Evolutionary conservation across 2,797 vertebrate genomes (phyloP), one percentile per base, ranked within the genome.

Genomic region (Pogoniulus pusillus): DNA sequence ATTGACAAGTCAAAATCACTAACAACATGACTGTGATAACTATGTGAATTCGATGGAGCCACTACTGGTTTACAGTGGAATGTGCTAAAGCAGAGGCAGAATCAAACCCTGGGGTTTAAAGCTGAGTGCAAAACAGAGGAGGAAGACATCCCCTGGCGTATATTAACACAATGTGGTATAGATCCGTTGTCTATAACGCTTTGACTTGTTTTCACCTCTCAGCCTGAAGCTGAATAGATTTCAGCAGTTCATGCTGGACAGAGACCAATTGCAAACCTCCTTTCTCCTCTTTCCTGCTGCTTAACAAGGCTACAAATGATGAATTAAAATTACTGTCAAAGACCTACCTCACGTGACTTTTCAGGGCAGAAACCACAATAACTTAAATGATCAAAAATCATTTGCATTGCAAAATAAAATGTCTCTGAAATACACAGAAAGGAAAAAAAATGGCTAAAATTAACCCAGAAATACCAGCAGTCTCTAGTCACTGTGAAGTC

Each of bases 211-310:
- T 90, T 87, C 62, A 91, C 78, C 69, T 55, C 80, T 2, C 83
- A 95, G 93, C 76, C 77, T 82, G 57, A 51, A 93, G 66, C 65
- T 70, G 91, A 91, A 93, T 91, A 83, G 45, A 86, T 92, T 63
- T 51, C 60, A 77, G 63, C 69, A 43, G 20, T 91, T 89, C 86
- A 64, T 6, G 16, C 63, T 90, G 88, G 85, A 84, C 84, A 94
- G 68, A 96, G 59, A 91, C 59, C 91, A 92, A 83, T 55, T 84
- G 79, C 70, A 55, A 47, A 82, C 24, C 68, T 77, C 45, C 82
- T 53, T 85, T 76, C 74, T 89, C 27, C 57, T 66, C 64, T 78
- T 92, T 85, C 66, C 85, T 82, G 63, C 54, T 81, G 66, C 23
- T 90, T 89, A 91, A 89, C 54, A 84, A 63, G 55, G 35, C 73